Base-by-base conservation (phyloP, 2,888 invertebrate species). In the Tyria jacobaeae region DNA sequence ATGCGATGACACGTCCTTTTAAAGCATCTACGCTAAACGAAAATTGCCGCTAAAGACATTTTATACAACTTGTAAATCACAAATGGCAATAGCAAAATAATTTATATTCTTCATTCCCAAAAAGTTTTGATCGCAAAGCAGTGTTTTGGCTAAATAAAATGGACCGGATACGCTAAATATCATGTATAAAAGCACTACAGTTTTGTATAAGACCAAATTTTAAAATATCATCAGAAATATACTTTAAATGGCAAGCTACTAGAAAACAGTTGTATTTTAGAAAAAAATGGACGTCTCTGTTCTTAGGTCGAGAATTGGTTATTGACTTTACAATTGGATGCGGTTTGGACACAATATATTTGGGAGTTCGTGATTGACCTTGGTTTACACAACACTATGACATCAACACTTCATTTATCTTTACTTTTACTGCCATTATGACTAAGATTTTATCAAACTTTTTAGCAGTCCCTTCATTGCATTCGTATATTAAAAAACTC, bases 221-320 rank as follows among this genome's bases (percentile, higher is more conserved):
- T 80, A 87, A 93, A 93, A 93, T 83, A 87, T 87, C 83, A 80
- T 92, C 91, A 89, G 90, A 92, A 92, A 93, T 91, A 92, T 92
- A 91, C 79, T 89, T 89, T 88, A 89, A 80, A 92, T 92, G 92
- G 92, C 92, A 89, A 88, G 89, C 91, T 92, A 92, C 90, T 92
- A 89, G 88, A 92, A 91, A 91, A 90, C 80, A 73, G 75, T 76
- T 78, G 67, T 85, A 83, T 85, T 89, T 89, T 92, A 91, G 91
- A 92, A 91, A 92, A 93, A 93, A 94, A 93, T 94, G 94, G 94
- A 94, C 94, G 94, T 94, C 91, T 91, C 80, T 86, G 90, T 91
- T 92, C 84, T 92, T 92, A 92, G 92, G 93, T 93, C 92, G 92
- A 89, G 86, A 89, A 87, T 88, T 87, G 91, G 90, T 87, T 89